phyloP scores from a whole-genome alignment of 2,113 vertebrate genomes.

The Solea senegalensis region DNA sequence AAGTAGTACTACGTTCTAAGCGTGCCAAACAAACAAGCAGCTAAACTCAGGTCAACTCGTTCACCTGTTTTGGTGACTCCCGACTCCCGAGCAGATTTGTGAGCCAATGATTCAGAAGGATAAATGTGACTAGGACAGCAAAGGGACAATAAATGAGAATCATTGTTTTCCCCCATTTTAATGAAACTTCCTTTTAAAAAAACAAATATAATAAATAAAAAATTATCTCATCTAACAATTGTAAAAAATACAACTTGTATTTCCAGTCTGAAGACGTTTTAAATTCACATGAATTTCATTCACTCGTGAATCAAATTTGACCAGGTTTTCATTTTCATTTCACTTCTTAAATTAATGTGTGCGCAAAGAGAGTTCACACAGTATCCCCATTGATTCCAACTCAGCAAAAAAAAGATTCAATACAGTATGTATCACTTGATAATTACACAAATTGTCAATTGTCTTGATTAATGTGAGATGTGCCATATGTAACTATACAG shows the following conservation, averaged over 20 bases:
- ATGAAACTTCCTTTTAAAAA: constrained; percentile 46
- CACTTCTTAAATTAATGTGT: neutral
- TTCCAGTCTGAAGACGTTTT: constrained; percentile 27
- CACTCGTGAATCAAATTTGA: constrained; percentile 15
- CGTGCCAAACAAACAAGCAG: too few relatives aligned
- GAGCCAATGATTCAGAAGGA: neutral
- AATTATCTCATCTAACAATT: constrained; percentile 9
- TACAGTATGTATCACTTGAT: neutral
- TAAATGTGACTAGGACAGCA: neutral
- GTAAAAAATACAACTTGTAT: constrained; percentile 46
- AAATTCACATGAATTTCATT: neutral
- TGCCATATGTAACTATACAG: neutral
- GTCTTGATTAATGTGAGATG: neutral
- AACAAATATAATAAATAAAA: constrained; percentile 63
- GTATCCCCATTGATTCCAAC: neutral
- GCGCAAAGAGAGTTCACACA: neutral
- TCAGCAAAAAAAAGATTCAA: neutral
- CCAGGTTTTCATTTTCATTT: constrained; percentile 2
- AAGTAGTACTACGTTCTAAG: neutral
- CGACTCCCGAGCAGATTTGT: neutral
- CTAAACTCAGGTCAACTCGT: neutral
- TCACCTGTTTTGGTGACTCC: neutral
- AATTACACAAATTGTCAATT: too few relatives aligned
- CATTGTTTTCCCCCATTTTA: neutral
- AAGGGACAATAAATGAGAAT: neutral